Base-by-base conservation (phyloP, 2,888 invertebrate species). In the Galeruca laticollis region DNA sequence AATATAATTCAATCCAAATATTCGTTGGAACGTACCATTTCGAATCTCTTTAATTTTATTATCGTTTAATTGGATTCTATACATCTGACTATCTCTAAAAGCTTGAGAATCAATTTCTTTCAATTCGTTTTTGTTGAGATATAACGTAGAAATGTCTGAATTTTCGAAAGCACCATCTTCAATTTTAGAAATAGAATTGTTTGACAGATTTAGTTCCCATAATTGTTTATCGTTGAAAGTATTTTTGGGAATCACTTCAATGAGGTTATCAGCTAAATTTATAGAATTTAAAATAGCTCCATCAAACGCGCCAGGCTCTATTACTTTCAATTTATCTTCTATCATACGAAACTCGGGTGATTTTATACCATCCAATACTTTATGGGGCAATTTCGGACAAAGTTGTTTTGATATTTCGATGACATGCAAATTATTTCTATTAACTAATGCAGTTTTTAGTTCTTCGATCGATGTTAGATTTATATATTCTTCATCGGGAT, bases 141-240 rank as follows among this genome's bases (percentile, higher is more conserved):
- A 5, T 10, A 57, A 35, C 8, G 9, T 9, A 8, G 18, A 10
- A 15, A 57, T 35, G 2, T 31, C 56, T 0, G 35, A 57, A 35
- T 57, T 4, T n/a, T 11, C 33, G 15, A 57, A 35, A 5, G 56
- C 56, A 1, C 35, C 33, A 4, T 57, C 11, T 35, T 57, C 56
- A 3, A 57, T 57, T 33, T 35, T 31, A 2, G 31, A 57, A 11
- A 57, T 52, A 5, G 21, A 31, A n/a, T 52, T 52, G n/a, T 52
- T 52, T 5, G 21, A 1, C 6, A 52, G 21, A 4, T 0, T 11
- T 8, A 52, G 13, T 2, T 3, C 9, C 52, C 52, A 52, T n/a
- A 52, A 52, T 10, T 21, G 1, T n/a, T 31, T 52, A 2, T 21
- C 52, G n/a, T 26, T 26, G 26, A 26, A 26, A 26, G 6, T 26